Evolutionary conservation across 2,797 vertebrate genomes (phyloP).

Genomic region (Darevskia nairensis): DNA sequence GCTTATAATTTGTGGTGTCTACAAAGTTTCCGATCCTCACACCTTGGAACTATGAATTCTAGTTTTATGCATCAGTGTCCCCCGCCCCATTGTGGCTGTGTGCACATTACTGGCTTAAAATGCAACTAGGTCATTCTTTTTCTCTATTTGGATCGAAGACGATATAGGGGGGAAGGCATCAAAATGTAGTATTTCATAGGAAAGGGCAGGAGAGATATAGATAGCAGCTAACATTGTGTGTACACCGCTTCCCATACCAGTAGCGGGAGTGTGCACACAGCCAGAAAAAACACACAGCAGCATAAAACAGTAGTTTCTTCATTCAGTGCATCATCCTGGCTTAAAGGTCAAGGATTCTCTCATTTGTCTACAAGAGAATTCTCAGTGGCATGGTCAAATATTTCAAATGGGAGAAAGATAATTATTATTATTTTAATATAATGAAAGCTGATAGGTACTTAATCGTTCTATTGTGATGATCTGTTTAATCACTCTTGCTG

Average conservation of each 20-base stretch:
- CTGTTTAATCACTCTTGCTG: neutral
- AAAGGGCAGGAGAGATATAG: too few relatives aligned
- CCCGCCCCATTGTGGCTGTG: neutral
- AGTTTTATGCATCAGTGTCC: neutral
- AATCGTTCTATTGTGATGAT: slow-evolving; percentile 2
- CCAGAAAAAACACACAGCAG: neutral
- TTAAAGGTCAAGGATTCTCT: neutral
- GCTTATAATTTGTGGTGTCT: too few relatives aligned
- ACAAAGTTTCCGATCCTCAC: neutral
- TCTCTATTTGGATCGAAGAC: too few relatives aligned
- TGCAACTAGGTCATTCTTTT: too few relatives aligned
- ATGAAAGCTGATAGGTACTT: neutral
- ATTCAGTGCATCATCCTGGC: neutral
- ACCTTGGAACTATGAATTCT: neutral
- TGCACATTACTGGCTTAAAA: too few relatives aligned
- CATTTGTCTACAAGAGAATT: neutral
- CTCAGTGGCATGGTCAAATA: neutral
- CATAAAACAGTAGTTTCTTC: neutral
- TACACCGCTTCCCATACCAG: too few relatives aligned
- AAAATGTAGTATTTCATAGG: too few relatives aligned
- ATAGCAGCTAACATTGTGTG: too few relatives aligned
- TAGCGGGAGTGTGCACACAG: too few relatives aligned
- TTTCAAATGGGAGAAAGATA: neutral
- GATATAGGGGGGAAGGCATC: too few relatives aligned
- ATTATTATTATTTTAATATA: neutral